These are phyloP conservation scores for Sebastes steindachneri DNA, from an alignment of 2,797 vertebrate species.

Conservation along the genomic window DNA sequence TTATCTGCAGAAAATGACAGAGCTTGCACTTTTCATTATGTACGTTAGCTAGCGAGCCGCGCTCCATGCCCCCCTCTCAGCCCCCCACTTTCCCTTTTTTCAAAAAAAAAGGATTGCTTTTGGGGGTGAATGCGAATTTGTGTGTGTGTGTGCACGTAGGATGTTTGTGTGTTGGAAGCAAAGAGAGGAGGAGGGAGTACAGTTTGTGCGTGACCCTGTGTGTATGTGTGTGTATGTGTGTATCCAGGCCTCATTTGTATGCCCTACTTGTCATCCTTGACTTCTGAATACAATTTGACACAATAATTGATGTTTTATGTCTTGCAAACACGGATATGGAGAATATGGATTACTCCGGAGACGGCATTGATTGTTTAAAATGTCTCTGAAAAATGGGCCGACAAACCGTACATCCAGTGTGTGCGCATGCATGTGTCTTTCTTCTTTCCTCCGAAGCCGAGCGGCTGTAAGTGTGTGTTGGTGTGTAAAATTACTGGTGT, in stretches of 20 bases:
- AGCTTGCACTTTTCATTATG: constrained; percentile 86
- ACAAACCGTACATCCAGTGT: constrained; percentile 41
- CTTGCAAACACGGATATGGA: constrained; percentile 55
- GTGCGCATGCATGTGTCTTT: constrained; percentile 25
- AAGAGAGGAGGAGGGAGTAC: neutral
- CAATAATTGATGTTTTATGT: constrained; percentile 69
- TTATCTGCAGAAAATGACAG: constrained; percentile 85
- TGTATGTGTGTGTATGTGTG: neutral
- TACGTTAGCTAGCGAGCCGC: constrained; percentile 65
- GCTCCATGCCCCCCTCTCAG: constrained; percentile 18
- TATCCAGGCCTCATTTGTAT: constrained; percentile 48
- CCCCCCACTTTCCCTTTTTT: constrained; percentile 30
- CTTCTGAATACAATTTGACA: constrained; percentile 63
- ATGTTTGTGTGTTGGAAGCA: constrained; percentile 4
- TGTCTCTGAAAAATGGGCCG: constrained; percentile 64
- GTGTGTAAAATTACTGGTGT: constrained; percentile 22
- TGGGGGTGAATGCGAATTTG: constrained; percentile 25
- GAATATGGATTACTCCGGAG: constrained; percentile 64
- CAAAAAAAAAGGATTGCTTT: constrained; percentile 41
- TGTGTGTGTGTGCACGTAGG: neutral
- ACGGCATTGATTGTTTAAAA: constrained; percentile 62
- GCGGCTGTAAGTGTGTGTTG: constrained; percentile 6
- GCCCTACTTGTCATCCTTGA: constrained; percentile 42
- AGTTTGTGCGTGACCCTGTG: neutral
- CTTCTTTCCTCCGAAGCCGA: constrained; percentile 25